These are phyloP conservation scores for Grus americana DNA, from an alignment of 2,113 vertebrate species.

Conservation along the genomic window DNA sequence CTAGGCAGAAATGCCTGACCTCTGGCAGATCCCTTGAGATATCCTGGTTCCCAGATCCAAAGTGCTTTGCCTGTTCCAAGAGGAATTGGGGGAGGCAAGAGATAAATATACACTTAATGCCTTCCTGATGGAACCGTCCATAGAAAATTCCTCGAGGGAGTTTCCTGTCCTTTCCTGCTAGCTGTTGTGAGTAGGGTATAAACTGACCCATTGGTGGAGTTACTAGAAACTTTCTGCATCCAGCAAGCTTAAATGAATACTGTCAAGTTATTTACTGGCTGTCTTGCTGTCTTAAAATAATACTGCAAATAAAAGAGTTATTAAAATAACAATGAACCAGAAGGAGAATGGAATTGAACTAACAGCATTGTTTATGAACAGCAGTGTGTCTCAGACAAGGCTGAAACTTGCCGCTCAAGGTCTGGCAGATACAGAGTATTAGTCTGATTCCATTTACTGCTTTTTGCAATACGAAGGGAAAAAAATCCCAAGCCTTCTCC, in stretches of 20 bases:
- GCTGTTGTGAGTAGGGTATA: neutral
- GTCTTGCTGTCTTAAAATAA: conserved; percentile 41
- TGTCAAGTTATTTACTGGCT: neutral
- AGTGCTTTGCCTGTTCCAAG: conserved; percentile 14
- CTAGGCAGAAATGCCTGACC: conserved; percentile 49
- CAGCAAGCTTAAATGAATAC: neutral
- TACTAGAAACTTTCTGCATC: conserved; percentile 3
- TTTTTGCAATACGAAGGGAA: conserved; percentile 15
- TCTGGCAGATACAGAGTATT: conserved; percentile 2
- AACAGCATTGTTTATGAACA: neutral
- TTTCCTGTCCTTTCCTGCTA: conserved; percentile 39
- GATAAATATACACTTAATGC: conserved; percentile 66
- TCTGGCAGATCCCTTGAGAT: conserved; percentile 57
- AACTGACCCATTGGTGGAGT: conserved; percentile 3
- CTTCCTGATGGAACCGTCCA: conserved; percentile 51
- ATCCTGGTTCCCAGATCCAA: conserved; percentile 36
- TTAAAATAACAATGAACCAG: conserved; percentile 55
- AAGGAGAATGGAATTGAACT: neutral
- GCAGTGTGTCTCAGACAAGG: neutral
- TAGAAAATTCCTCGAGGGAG: conserved; percentile 59
- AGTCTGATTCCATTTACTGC: conserved; percentile 14
- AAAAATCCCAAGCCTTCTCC: neutral
- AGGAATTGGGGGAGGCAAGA: conserved; percentile 35
- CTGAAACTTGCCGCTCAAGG: conserved; percentile 15
- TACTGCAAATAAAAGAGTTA: conserved; percentile 50